Conservation (phyloP, 2,113 vertebrate genomes). For the Mormyrus lacerda region DNA sequence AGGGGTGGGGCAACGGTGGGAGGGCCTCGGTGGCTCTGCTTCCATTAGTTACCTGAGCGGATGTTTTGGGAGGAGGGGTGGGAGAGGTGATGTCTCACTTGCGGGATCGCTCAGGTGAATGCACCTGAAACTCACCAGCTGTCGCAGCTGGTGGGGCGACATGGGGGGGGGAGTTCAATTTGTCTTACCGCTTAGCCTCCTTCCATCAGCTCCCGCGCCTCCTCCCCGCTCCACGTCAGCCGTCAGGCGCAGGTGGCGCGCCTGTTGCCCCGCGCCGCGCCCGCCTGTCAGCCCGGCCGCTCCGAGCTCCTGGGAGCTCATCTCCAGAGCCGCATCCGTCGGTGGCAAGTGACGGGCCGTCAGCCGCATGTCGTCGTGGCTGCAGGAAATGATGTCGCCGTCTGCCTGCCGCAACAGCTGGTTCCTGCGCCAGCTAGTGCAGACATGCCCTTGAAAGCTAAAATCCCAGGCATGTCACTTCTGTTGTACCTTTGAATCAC, state of each 20-base stretch:
- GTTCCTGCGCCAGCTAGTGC: neutral
- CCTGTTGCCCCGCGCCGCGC: conserved; percentile 19
- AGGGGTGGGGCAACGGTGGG: conserved; percentile 27
- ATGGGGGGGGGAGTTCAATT: conserved; percentile 27
- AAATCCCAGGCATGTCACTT: neutral
- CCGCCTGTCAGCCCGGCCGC: neutral
- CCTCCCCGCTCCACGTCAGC: conserved; percentile 25
- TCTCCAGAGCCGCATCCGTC: conserved; percentile 41
- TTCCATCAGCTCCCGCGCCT: conserved; percentile 37
- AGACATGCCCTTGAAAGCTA: neutral
- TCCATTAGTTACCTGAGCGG: conserved; percentile 44
- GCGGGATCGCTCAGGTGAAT: conserved; percentile 28
- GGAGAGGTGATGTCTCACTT: conserved; percentile 21
- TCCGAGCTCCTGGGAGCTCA: neutral
- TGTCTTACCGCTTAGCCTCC: conserved; percentile 42
- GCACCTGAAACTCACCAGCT: conserved; percentile 49
- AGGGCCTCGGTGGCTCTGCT: conserved; percentile 32
- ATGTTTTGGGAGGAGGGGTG: conserved; percentile 31
- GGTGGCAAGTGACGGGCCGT: conserved; percentile 26
- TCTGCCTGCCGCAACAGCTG: neutral
- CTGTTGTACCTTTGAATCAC: neutral
- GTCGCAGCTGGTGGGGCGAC: conserved; percentile 31
- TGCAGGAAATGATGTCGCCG: neutral
- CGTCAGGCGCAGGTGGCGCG: conserved; percentile 50
- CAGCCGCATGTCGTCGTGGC: neutral